phyloP scores from a whole-genome alignment of 2,888 invertebrate species.

The Subacronicta megacephala region DNA sequence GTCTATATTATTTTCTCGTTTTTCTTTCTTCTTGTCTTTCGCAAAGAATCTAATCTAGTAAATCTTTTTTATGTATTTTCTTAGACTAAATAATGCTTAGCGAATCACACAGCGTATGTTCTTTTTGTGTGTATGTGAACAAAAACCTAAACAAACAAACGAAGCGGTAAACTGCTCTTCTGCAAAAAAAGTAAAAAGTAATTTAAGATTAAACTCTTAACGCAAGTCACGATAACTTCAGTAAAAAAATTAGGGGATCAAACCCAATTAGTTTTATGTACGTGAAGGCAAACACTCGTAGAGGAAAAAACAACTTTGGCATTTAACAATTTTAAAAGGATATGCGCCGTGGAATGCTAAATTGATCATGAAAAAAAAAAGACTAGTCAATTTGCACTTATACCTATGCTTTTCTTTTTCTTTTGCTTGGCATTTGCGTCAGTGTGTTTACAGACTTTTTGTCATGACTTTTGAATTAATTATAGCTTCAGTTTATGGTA shows the following conservation, averaged over 20 bases:
- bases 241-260: conserved; percentile 28
- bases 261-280: conserved; percentile 47
- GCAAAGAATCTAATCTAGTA: too few species aligned
- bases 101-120: too few species aligned
- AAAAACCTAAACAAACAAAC: neutral
- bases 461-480: neutral
- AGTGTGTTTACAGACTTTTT: neutral
- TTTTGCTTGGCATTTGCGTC: conserved; percentile 5
- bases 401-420: conserved; percentile 7
- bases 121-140: neutral
- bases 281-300: conserved; percentile 21
- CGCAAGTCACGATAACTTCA: conserved; percentile 30
- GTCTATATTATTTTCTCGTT: too few species aligned
- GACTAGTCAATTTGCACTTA: conserved; percentile 2
- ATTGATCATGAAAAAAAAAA: conserved; percentile 17
- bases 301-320: conserved; percentile 46
- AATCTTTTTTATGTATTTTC: too few species aligned
- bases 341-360: conserved; percentile 13
- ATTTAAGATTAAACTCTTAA: conserved; percentile 5
- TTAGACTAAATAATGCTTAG: too few species aligned
- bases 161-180: neutral
- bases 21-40: too few species aligned
- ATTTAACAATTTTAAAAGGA: conserved; percentile 38
- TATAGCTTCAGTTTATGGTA: neutral
- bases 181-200: conserved; percentile 6